Conservation (phyloP, 2,888 invertebrate genomes). For the Platynereis dumerilii region DNA sequence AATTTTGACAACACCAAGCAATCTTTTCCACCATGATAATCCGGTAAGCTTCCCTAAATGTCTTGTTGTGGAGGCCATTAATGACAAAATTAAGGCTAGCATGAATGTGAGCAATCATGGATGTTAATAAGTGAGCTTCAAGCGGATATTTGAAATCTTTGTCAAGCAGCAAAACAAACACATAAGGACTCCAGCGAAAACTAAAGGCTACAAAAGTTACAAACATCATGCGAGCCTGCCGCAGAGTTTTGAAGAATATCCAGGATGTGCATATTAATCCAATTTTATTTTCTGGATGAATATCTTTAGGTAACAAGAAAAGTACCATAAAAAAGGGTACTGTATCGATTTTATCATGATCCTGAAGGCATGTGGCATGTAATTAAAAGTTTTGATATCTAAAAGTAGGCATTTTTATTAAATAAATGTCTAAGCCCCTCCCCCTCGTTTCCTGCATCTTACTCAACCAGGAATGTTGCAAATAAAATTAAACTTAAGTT, state of each 20-base stretch:
- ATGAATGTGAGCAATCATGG: conserved; percentile 32
- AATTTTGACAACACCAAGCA: neutral
- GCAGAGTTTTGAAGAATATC: neutral
- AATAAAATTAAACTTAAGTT: too few species aligned
- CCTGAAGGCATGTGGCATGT: too few species aligned
- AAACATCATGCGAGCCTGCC: conserved; percentile 43
- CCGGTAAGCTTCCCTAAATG: conserved; percentile 27
- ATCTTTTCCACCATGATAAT: conserved; percentile 17
- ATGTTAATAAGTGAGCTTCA: conserved; percentile 40
- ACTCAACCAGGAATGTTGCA: too few species aligned
- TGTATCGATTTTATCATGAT: too few species aligned
- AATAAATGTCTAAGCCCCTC: too few species aligned
- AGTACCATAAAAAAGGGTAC: too few species aligned
- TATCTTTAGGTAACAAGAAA: conserved; percentile 27
- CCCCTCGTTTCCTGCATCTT: too few species aligned
- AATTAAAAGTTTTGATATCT: too few species aligned
- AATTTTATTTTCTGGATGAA: conserved; percentile 22
- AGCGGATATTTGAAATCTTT: conserved; percentile 39
- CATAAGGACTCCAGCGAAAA: conserved; percentile 49
- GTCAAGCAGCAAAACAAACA: conserved; percentile 43
- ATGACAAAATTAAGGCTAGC: conserved; percentile 34
- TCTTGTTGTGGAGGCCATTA: conserved; percentile 34
- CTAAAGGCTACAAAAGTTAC: conserved; percentile 46
- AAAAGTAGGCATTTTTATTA: too few species aligned
- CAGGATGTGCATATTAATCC: too few species aligned